These are phyloP conservation scores for Heterodera schachtii DNA, from an alignment of 1,140 invertebrate genomes.

Conservation along the genomic window DNA sequence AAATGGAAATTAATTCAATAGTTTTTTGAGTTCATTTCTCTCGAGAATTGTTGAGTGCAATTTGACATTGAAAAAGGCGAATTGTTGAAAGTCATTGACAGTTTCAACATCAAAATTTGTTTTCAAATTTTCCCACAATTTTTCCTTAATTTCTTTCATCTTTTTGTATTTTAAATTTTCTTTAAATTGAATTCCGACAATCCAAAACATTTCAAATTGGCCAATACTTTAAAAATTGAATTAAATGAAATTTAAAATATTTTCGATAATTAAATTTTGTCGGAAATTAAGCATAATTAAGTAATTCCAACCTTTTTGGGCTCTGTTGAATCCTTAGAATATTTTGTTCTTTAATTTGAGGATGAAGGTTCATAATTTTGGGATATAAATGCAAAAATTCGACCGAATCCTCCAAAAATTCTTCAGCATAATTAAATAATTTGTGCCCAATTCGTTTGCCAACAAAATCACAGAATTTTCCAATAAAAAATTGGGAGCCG, in stretches of 20 bases:
- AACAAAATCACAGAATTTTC: not conserved
- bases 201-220: not conserved
- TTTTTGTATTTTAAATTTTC: no score
- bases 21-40: not conserved
- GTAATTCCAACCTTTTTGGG: no score
- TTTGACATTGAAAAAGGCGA: not conserved
- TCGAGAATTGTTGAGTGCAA: not conserved
- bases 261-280: not conserved
- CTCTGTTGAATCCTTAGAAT: not conserved
- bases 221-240: not conserved
- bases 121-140: not conserved
- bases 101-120: not conserved
- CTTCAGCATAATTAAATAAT: not conserved
- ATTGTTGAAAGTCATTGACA: not conserved
- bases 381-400: not conserved
- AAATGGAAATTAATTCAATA: not conserved
- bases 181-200: not conserved
- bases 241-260: not conserved
- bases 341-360: not conserved
- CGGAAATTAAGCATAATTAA: not conserved
- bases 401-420: not conserved
- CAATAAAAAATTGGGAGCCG: not conserved
- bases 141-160: not conserved
- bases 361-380: not conserved
- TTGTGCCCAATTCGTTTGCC: not conserved